Evolutionary conservation across 64 coral and sea anemone genomes (phyloP).

Genomic region (Pachyseris speciosa): DNA sequence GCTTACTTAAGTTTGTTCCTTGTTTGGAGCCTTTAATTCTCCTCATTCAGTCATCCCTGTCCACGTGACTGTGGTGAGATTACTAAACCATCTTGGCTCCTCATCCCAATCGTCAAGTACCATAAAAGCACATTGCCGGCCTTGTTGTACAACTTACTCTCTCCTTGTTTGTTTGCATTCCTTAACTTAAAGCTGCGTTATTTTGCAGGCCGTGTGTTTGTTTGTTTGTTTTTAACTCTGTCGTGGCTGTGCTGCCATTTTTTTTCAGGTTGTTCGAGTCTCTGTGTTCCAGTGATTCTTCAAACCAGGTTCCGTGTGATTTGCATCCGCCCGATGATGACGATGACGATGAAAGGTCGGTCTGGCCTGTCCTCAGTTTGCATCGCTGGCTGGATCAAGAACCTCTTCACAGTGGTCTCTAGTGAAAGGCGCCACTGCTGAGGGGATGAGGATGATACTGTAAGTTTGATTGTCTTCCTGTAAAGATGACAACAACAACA

Average conservation of each 20-base stretch:
- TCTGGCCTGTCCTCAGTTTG: slow-evolving; percentile 48
- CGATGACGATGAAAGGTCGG: slow-evolving; percentile 24
- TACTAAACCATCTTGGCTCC: too few relatives aligned
- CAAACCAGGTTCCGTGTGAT: slow-evolving; percentile 29
- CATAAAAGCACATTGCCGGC: too few relatives aligned
- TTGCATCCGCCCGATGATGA: slow-evolving; percentile 61
- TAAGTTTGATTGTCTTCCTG: not conserved
- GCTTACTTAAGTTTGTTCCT: too few relatives aligned
- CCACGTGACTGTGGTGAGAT: too few relatives aligned
- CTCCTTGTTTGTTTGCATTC: too few relatives aligned
- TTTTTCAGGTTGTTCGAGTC: slow-evolving; percentile 83
- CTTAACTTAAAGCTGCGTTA: too few relatives aligned
- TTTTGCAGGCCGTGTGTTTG: not conserved
- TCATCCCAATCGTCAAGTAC: too few relatives aligned
- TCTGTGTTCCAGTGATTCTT: slow-evolving; percentile 66
- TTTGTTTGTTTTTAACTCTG: not conserved
- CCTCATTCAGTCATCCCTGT: too few relatives aligned
- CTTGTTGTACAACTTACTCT: too few relatives aligned
- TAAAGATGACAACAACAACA: too few relatives aligned
- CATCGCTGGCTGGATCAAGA: slow-evolving; percentile 77
- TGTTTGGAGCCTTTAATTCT: too few relatives aligned
- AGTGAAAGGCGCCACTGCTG: slow-evolving; percentile 36
- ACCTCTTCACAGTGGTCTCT: slow-evolving; percentile 76
- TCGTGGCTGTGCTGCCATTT: not conserved
- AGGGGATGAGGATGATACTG: slow-evolving; percentile 81